Evolutionary conservation across 1,140 invertebrate genomes (phyloP).

Genomic region (Odontomachus brunneus): DNA sequence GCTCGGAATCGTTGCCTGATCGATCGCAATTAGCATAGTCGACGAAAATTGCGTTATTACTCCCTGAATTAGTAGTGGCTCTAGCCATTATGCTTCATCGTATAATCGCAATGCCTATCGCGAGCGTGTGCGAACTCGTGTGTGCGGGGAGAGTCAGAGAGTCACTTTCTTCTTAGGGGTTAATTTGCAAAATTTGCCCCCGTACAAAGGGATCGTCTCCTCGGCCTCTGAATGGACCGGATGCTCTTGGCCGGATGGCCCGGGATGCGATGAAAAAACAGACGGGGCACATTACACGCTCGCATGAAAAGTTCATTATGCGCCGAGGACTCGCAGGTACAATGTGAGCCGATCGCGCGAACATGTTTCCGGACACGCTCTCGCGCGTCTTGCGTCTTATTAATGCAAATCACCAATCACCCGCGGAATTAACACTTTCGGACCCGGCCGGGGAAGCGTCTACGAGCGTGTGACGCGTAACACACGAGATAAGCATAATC

Average conservation of each 20-base stretch:
- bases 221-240: neutral
- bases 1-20: too few species aligned
- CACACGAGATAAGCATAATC: slow-evolving; percentile 56
- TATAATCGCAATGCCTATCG: neutral
- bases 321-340: neutral
- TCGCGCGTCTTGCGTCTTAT: slow-evolving; percentile 18
- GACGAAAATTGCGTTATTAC: too few species aligned
- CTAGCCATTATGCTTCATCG: too few species aligned
- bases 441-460: neutral
- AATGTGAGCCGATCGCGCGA: slow-evolving; percentile 10
- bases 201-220: neutral
- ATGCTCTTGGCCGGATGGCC: neutral
- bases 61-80: too few species aligned
- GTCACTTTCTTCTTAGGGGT: neutral
- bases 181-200: neutral
- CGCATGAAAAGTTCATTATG: slow-evolving; percentile 18
- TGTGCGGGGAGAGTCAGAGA: neutral
- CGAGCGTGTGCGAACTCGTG: neutral
- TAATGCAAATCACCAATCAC: slow-evolving; percentile 35
- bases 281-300: too few species aligned
- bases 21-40: too few species aligned
- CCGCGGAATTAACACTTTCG: slow-evolving; percentile 30
- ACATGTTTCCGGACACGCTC: slow-evolving; percentile 4
- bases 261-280: slow-evolving; percentile 1
- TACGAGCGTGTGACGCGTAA: slow-evolving; percentile 37